Evolutionary conservation across 2,113 vertebrate genomes (phyloP).

Genomic region (Raja brachyura): DNA sequence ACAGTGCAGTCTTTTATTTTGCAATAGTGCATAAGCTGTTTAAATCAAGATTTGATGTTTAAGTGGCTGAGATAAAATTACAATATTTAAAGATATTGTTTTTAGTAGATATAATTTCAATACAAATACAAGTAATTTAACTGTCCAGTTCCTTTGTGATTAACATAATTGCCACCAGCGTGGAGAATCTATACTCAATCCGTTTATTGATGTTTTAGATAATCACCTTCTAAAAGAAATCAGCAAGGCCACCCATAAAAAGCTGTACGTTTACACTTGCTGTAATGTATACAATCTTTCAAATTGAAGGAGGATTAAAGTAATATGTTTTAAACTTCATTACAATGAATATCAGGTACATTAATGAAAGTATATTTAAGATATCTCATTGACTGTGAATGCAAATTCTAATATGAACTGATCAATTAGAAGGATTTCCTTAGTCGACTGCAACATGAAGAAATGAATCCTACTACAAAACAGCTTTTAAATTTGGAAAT

Average conservation of each 20-base stretch:
- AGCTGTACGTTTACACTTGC: background rate
- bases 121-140: slow-evolving; percentile 5
- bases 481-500: background rate
- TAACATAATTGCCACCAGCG: background rate
- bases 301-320: background rate
- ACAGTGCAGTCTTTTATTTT: background rate
- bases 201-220: slow-evolving; percentile 13
- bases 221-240: slow-evolving; percentile 1
- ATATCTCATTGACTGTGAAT: background rate
- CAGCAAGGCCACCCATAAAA: background rate
- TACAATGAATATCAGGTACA: background rate
- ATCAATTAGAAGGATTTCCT: background rate
- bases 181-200: background rate
- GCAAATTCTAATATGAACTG: background rate
- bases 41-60: background rate
- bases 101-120: background rate
- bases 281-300: background rate
- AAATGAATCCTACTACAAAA: background rate
- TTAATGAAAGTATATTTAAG: background rate
- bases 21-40: background rate
- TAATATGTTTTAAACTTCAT: background rate
- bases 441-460: background rate
- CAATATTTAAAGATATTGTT: slow-evolving; percentile 22
- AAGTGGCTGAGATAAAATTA: background rate
- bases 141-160: background rate